Evolutionary conservation across 2,888 invertebrate genomes (phyloP), one percentile per base, ranked within the genome.

Genomic region (Sinodicranocentrus sp.): DNA sequence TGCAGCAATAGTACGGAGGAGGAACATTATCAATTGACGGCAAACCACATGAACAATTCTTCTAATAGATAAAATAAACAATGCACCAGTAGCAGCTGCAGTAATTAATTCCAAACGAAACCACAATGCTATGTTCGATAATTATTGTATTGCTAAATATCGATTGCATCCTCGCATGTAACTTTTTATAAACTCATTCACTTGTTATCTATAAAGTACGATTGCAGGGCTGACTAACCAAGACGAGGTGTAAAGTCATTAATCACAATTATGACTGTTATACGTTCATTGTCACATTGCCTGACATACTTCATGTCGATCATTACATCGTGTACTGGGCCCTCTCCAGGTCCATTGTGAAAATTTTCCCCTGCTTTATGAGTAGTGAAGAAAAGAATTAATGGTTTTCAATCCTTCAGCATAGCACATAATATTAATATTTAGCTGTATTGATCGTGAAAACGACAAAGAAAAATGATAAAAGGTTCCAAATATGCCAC

Each of bases 201-300:
- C n/a, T n/a, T n/a, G n/a, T n/a, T 13, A 39, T 8, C 39, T 13
- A 39, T 8, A 39, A 39, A 39, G 39, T 39, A 8, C 39, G 39
- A 39, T n/a, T 48, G 48, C 10, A 10, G 28, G 26, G 26, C 21
- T 57, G 57, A 2, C 10, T 17, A 28, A 63, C 10, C 68, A 78
- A 68, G 13, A 54, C 67, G 57, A 57, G 77, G 59, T 59, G 71
- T 48, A 79, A 61, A 79, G 21, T 63, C 79, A 79, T 79, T 79
- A 79, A 79, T 79, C 71, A 79, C 70, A 79, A 79, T 79, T 79
- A 79, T 54, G 70, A 63, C 71, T 71, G 52, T 23, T 61, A 61
- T 54, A 67, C 23, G 43, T 33, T 79, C 52, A 70, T 71, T 79
- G 70, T 79, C 71, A 44, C 71, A 10, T 48, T 79, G 52, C 17